Conservation (phyloP, 2,797 vertebrate species). For the Cryptoprocta ferox region DNA sequence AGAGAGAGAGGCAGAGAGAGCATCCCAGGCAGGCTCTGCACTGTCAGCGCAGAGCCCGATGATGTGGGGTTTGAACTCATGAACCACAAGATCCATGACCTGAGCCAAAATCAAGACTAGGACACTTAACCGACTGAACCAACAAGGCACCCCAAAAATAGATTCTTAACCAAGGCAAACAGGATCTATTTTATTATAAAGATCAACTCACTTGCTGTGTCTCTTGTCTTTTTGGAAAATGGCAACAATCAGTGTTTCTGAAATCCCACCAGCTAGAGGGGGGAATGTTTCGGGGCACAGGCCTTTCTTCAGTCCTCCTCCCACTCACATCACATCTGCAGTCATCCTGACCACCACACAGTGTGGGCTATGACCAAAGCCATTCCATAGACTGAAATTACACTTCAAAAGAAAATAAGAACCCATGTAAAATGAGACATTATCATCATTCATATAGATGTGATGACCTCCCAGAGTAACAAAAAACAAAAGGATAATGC, state of each 20-base stretch:
- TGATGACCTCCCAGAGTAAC: conserved; percentile 14
- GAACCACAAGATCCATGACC: too few species aligned
- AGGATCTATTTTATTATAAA: not conserved
- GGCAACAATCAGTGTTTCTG: not conserved
- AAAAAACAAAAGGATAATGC: conserved; percentile 11
- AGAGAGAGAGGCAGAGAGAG: too few species aligned
- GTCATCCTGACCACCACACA: not conserved
- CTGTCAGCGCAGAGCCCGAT: too few species aligned
- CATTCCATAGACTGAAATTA: conserved; percentile 11
- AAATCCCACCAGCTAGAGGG: not conserved
- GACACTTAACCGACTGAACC: too few species aligned
- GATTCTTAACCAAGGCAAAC: not conserved
- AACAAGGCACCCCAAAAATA: not conserved
- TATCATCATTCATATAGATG: not conserved
- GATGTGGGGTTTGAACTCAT: too few species aligned
- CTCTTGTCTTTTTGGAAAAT: conserved; percentile 16
- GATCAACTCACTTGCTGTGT: not conserved
- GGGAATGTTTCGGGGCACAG: not conserved
- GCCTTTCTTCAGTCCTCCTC: not conserved
- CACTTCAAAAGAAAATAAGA: not conserved
- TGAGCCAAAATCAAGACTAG: too few species aligned
- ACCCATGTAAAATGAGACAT: not conserved
- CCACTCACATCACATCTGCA: not conserved
- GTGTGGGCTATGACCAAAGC: not conserved
- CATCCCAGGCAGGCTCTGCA: too few species aligned